These are phyloP conservation scores for Neotragus pygmaeus DNA, from an alignment of 2,113 vertebrate genomes.

Conservation along the genomic window DNA sequence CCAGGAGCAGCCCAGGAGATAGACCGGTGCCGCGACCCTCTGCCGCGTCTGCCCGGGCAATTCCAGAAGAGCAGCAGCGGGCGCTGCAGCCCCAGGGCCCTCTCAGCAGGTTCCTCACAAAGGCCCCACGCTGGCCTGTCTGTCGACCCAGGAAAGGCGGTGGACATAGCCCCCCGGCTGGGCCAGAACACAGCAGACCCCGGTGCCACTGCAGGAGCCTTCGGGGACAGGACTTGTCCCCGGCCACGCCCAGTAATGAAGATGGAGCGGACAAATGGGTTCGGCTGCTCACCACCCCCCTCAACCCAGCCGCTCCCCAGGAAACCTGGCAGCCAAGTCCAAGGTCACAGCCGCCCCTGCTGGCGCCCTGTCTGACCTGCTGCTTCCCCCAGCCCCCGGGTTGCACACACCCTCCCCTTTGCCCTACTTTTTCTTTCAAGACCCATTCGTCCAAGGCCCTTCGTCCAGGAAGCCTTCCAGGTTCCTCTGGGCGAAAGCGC, in stretches of 20 bases:
- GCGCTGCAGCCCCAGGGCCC: accelerated
- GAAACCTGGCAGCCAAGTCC: not conserved
- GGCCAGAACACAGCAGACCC: not conserved
- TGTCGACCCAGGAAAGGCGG: accelerated
- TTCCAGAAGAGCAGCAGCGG: not conserved
- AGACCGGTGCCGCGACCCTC: not conserved
- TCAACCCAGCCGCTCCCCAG: accelerated
- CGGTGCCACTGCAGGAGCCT: accelerated
- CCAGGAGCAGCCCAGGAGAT: not conserved
- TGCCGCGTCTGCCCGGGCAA: accelerated
- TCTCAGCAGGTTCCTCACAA: no score
- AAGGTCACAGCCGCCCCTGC: accelerated
- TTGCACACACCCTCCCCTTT: not conserved
- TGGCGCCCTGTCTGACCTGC: not conserved
- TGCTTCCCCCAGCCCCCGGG: accelerated
- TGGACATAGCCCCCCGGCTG: not conserved
- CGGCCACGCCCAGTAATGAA: not conserved
- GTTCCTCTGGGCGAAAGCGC: not conserved
- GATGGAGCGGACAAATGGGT: not conserved
- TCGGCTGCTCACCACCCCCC: accelerated
- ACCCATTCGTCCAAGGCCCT: not conserved
- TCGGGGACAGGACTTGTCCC: accelerated
- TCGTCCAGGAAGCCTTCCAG: not conserved
- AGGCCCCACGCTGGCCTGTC: accelerated
- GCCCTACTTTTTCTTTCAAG: not conserved